phyloP scores from a whole-genome alignment of 2,888 invertebrate species.

The Oscheius sp. region DNA sequence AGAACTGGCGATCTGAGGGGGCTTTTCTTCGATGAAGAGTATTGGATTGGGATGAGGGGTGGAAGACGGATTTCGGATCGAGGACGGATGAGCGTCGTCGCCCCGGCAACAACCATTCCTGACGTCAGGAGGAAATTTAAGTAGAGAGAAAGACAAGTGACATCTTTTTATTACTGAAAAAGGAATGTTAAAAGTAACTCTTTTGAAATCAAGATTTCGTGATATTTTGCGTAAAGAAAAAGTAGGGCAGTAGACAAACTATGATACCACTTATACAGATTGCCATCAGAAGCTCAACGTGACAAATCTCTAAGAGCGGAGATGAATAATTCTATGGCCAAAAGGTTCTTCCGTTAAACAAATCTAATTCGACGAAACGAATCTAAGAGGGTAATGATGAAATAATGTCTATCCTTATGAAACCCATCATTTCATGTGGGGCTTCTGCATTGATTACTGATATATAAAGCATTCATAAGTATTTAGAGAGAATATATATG shows the following conservation, averaged over 20 bases:
- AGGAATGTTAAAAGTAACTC: too few species aligned
- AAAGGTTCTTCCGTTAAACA: too few species aligned
- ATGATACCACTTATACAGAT: too few species aligned
- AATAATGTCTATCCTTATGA: neutral
- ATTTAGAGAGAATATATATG: too few species aligned
- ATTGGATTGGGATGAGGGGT: constrained; percentile 20
- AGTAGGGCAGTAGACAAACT: too few species aligned
- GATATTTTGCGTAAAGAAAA: too few species aligned
- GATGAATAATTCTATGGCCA: neutral
- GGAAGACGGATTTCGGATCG: constrained; percentile 21
- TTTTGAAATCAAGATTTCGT: too few species aligned
- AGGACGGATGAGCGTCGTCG: constrained; percentile 28
- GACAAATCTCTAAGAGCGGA: too few species aligned
- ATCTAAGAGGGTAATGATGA: neutral
- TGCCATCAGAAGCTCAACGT: too few species aligned
- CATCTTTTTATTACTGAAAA: too few species aligned
- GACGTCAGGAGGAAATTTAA: neutral
- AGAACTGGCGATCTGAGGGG: constrained; percentile 4
- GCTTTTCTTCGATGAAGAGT: constrained; percentile 5
- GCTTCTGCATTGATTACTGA: constrained; percentile 12
- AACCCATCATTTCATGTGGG: neutral
- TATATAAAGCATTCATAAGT: neutral
- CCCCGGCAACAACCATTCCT: constrained; percentile 21
- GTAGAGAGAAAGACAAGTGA: constrained; percentile 78
- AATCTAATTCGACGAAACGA: too few species aligned